Percentiles rank a stretch among this genome's conserved stretches.
phyloP scores from a whole-genome alignment of 2,888 invertebrate species.

The Euzophera pinguis region DNA sequence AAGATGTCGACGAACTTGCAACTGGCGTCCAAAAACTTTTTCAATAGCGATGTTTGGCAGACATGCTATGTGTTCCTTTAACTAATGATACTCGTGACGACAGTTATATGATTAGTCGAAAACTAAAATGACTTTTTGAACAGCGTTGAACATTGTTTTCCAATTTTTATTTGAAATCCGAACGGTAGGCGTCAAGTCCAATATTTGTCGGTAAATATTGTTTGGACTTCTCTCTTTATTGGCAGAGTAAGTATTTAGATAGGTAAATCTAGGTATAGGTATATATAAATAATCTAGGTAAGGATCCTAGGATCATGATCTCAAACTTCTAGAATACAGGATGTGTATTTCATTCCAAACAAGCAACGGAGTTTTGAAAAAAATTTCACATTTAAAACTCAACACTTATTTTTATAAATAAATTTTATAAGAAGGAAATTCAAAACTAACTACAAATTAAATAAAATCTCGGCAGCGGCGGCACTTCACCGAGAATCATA shows the following conservation, averaged over 20 bases:
- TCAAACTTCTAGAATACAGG: too few species aligned
- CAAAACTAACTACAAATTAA: constrained; percentile 15
- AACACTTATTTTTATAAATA: not conserved
- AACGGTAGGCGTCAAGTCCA: too few species aligned
- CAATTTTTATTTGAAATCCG: too few species aligned
- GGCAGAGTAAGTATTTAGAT: too few species aligned
- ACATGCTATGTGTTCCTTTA: constrained; percentile 17
- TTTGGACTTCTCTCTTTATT: too few species aligned
- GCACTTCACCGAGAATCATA: constrained; percentile 13
- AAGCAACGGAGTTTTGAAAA: too few species aligned
- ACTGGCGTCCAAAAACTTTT: constrained; percentile 45
- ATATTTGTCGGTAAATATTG: constrained; percentile 1
- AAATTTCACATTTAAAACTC: not conserved
- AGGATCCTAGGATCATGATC: too few species aligned
- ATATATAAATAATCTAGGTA: too few species aligned
- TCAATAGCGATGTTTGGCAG: constrained; percentile 56
- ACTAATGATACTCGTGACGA: constrained; percentile 18
- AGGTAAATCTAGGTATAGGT: too few species aligned
- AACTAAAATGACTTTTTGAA: not conserved
- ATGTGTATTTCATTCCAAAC: too few species aligned
- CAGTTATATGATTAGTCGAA: constrained; percentile 20
- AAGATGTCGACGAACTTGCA: constrained; percentile 59
- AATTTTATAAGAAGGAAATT: constrained; percentile 3
- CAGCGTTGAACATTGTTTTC: not conserved
- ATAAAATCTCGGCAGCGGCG: constrained; percentile 19